phyloP scores from a whole-genome alignment of 2,888 invertebrate species.

The Chalcis sispes region DNA sequence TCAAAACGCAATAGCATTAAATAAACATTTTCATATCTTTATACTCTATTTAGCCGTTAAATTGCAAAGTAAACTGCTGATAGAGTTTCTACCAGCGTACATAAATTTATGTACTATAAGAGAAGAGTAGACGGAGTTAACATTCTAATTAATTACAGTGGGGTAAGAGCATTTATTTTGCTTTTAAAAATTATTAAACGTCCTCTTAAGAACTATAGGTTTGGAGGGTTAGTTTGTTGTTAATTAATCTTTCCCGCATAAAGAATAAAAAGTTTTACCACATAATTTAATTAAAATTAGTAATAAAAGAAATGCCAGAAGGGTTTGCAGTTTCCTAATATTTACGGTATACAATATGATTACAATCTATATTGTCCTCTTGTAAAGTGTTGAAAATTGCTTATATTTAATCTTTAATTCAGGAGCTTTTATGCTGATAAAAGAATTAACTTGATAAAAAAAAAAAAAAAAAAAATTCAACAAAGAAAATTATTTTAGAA shows the following conservation, averaged over 20 bases:
- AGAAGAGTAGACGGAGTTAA: not conserved
- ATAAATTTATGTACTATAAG: slow-evolving; percentile 23
- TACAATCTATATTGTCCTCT: too few relatives aligned
- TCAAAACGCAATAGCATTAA: too few relatives aligned
- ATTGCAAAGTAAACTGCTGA: slow-evolving; percentile 15
- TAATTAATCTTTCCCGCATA: slow-evolving; percentile 27
- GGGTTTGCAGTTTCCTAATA: not conserved
- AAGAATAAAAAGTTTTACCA: slow-evolving; percentile 6
- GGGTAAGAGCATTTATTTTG: slow-evolving; percentile 16
- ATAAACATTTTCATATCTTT: too few relatives aligned
- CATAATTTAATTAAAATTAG: slow-evolving; percentile 34
- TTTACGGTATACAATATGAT: too few relatives aligned
- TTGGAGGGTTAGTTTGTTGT: slow-evolving; percentile 6
- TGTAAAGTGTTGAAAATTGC: too few relatives aligned
- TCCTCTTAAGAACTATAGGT: not conserved
- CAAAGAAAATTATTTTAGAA: too few relatives aligned
- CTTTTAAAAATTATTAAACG: slow-evolving; percentile 25
- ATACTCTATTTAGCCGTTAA: not conserved
- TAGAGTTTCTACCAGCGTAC: slow-evolving; percentile 23
- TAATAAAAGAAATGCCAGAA: too few relatives aligned
- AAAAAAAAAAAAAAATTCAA: too few relatives aligned
- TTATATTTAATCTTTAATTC: too few relatives aligned
- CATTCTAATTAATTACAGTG: slow-evolving; percentile 36
- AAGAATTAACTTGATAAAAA: too few relatives aligned
- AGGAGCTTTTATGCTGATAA: too few relatives aligned